Evolutionary conservation across 2,113 vertebrate species (phyloP), one percentile per base, ranked within the genome.

Genomic region (Alectura lathami): DNA sequence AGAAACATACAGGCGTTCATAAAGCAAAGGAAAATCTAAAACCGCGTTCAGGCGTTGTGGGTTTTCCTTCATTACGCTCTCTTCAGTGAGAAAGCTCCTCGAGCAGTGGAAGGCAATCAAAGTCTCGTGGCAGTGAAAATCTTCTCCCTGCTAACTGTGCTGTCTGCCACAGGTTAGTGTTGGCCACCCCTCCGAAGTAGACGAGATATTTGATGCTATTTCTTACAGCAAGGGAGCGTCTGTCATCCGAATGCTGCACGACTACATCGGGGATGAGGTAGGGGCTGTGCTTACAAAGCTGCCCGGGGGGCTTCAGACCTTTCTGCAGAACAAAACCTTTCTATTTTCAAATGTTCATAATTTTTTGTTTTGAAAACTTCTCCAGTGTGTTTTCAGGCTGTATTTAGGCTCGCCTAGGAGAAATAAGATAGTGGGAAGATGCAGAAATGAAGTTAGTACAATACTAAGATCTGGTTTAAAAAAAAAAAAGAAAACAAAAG

Each of bases 201-300:
- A 99, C 92, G 99, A 99, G 97, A 99, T 99, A 72, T 99, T 99
- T 76, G 99, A 99, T 87, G 99, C 99, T 80, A 99, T 99, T 97
- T 99, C 99, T 23, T 99, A 99, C 96, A 99, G 99, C 98, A 99
- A 99, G 98, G 99, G 99, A 90, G 99, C 99, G 2, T 99, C 99
- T 53, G 99, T 99, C 56, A 99, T 99, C 97, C 98, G 99, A 76
- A 99, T 99, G 99, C 97, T 99, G 60, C 99, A 99, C 82, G 98
- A 99, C 97, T 99, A 99, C 97, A 99, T 99, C 34, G 99, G 99
- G 47, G 99, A 99, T 83, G 98, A 99, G 99, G 99, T 99, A 96
- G 97, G 97, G 53, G 45, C 4, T 6, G 11, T 8, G 5, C 7
- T 73, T 42, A 47, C 63, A 13, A 29, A 87, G 21, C 51, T 38